Conservation (phyloP, 2,797 vertebrate genomes). For the Ciconia nigra region DNA sequence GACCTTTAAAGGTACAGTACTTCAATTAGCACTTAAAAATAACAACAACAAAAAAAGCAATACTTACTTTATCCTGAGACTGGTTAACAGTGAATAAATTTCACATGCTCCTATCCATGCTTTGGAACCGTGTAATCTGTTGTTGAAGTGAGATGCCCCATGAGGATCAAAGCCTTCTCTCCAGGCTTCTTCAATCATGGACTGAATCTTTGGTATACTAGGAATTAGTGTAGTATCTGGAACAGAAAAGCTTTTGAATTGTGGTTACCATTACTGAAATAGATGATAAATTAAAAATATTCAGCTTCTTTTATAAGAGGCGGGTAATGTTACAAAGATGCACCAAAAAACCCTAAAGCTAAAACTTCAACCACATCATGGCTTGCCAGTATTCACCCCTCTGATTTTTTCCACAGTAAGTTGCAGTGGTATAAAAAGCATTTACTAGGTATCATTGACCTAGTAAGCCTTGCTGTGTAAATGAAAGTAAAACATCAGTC, state of each 20-base stretch:
- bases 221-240: conserved; percentile 78
- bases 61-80: conserved; percentile 84
- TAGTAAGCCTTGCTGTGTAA: background rate
- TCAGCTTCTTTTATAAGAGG: background rate
- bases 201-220: conserved; percentile 88
- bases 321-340: background rate
- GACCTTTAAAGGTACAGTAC: background rate
- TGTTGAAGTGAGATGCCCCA: conserved; percentile 89
- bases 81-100: conserved; percentile 88
- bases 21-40: background rate
- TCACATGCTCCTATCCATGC: conserved; percentile 97
- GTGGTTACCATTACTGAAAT: background rate
- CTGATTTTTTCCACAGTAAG: background rate
- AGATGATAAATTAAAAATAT: background rate
- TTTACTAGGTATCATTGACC: background rate
- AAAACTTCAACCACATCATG: background rate
- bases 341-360: background rate
- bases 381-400: background rate
- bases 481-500: background rate
- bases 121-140: conserved; percentile 82
- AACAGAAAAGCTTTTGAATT: conserved; percentile 46
- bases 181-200: conserved; percentile 92
- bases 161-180: conserved; percentile 90
- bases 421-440: background rate
- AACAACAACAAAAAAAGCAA: background rate